A percentile compares a stretch with the other conserved stretches of the same genome.
Evolutionary conservation across 2,888 invertebrate genomes (phyloP).

Genomic region (Cataglyphis altisquamis): DNA sequence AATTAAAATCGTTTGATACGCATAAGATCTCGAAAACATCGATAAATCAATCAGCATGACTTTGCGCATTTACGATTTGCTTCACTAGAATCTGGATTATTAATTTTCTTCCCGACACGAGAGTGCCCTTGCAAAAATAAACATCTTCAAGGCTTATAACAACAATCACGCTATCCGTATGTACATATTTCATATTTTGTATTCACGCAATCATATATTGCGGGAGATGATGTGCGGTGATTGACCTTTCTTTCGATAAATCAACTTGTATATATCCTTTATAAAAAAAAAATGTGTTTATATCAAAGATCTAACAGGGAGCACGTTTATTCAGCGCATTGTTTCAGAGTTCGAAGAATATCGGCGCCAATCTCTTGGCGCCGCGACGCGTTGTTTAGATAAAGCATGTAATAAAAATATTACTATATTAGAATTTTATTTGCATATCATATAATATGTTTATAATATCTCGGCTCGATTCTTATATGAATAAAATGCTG

Average conservation of each 20-base stretch:
- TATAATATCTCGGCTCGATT: too few species aligned
- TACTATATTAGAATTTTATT: neutral
- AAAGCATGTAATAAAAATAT: neutral
- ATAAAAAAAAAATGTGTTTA: neutral
- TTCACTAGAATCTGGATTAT: neutral
- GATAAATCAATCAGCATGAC: neutral
- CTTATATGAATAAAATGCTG: neutral
- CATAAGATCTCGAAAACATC: neutral
- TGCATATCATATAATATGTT: neutral
- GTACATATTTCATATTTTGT: neutral
- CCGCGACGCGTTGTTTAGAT: neutral
- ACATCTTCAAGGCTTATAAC: neutral
- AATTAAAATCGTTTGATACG: neutral
- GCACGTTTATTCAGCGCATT: neutral
- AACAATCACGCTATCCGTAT: neutral
- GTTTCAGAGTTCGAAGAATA: neutral
- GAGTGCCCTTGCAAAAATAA: neutral
- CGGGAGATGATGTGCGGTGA: neutral
- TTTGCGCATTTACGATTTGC: neutral
- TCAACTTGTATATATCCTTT: neutral
- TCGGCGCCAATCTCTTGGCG: neutral
- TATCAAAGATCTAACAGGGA: too few species aligned
- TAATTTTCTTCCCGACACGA: neutral
- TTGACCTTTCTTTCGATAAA: neutral
- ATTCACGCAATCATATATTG: neutral